Conservation (phyloP, 2,888 invertebrate species). For the Meganola albula region DNA sequence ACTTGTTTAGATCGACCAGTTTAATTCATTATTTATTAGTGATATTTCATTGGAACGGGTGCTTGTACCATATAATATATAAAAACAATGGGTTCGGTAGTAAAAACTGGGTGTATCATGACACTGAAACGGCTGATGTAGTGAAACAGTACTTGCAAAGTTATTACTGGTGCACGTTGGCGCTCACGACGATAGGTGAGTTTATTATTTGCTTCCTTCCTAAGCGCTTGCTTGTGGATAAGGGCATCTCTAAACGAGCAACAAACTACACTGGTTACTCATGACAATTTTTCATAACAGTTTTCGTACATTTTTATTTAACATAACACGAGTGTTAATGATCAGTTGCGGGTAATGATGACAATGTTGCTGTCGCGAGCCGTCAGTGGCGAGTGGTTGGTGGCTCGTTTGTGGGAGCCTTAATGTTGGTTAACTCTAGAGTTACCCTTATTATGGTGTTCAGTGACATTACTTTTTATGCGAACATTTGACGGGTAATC, state of each 20-base stretch:
- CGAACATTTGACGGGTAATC: constrained; percentile 7
- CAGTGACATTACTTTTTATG: constrained; percentile 13
- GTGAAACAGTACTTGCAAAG: constrained; percentile 97
- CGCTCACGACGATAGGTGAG: constrained; percentile 95
- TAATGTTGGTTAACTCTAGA: constrained; percentile 2
- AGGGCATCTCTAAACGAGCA: no score
- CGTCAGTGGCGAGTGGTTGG: no score
- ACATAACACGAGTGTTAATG: no score
- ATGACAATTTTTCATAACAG: no score
- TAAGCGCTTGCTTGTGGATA: no score
- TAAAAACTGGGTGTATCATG: constrained; percentile 94
- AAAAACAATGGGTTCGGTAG: constrained; percentile 97
- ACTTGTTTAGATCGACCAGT: constrained; percentile 94
- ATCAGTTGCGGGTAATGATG: no score
- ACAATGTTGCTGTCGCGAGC: no score
- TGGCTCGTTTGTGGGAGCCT: no score
- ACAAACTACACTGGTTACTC: no score
- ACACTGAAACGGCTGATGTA: constrained; percentile 90
- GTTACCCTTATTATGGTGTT: constrained; percentile 1
- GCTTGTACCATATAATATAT: constrained; percentile 97
- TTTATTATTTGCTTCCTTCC: no score
- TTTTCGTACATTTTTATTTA: no score
- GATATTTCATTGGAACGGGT: constrained; percentile 99
- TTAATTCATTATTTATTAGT: constrained; percentile 97
- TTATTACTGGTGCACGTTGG: constrained; percentile 98